Base-by-base conservation (phyloP, 2,797 vertebrate genomes). In the Sebastes diaconus region DNA sequence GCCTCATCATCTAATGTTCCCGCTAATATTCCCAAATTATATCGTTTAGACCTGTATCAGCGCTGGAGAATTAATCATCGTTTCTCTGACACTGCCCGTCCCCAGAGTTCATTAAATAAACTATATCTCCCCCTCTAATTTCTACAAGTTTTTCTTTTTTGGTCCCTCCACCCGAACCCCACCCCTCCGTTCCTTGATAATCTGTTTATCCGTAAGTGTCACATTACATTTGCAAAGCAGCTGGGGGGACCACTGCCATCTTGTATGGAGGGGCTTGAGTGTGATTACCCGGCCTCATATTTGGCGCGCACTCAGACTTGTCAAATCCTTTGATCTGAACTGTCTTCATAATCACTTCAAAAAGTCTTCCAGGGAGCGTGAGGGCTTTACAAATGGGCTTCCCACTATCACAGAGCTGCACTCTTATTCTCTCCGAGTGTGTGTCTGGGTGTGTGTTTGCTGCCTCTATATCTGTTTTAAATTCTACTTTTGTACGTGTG, bases 311-410 rank as follows among this genome's bases (percentile, higher is more conserved):
- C 92, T 93, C 93, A 88, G 87, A 95, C 93, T 94, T 92, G 93
- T 96, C 94, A 95, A 93, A 95, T 93, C 93, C 94, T 95, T 95
- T 95, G 94, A 95, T 95, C 95, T 95, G 90, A 95, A 93, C 92
- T 89, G 90, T 94, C 94, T 93, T 90, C 84, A 90, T 95, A 94
- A 95, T 95, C 94, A 94, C 94, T 95, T 94, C 92, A 92, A 86
- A 92, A 95, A 92, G 94, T 93, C 89, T 94, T 91, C 80, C 86
- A 90, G 81, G 70, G 91, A 94, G 92, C 87, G 90, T 93, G 92
- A 95, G 92, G 92, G 93, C 90, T 95, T 93, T 92, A 84, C 90
- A 88, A 39, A 92, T 90, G 90, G 81, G 83, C 85, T 84, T 77
- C 88, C 79, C 76, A 84, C 84, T 82, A 84, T 81, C 83, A 65